These are phyloP conservation scores for Anser cygnoides DNA, from an alignment of 2,113 vertebrate species.

Conservation along the genomic window DNA sequence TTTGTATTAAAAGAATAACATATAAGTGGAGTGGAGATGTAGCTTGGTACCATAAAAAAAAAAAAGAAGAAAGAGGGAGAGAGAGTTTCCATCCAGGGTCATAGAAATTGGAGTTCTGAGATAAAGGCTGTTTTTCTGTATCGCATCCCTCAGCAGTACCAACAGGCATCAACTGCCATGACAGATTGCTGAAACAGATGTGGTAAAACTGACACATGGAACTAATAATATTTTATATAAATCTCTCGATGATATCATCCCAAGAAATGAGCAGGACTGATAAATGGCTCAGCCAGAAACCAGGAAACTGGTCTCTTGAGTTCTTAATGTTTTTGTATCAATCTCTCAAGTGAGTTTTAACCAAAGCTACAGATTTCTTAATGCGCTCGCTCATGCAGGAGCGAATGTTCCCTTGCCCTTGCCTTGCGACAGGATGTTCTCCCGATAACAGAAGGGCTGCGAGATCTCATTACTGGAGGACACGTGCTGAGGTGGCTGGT, in stretches of 20 bases:
- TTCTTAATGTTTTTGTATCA: slow-evolving; percentile 19
- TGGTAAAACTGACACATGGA: slow-evolving; percentile 37
- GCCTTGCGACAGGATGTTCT: background rate
- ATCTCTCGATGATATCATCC: slow-evolving; percentile 3
- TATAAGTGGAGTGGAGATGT: background rate
- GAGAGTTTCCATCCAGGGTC: background rate
- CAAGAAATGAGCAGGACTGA: slow-evolving; percentile 34
- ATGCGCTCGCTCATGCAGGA: background rate
- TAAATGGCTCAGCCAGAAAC: slow-evolving; percentile 33
- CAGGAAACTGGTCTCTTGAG: slow-evolving; percentile 35
- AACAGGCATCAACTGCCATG: background rate
- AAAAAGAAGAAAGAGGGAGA: background rate
- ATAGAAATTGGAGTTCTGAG: background rate
- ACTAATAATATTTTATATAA: slow-evolving; percentile 59
- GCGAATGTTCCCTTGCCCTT: background rate
- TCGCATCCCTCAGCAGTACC: background rate
- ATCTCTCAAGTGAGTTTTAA: slow-evolving; percentile 15
- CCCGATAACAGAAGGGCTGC: background rate
- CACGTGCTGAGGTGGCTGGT: background rate
- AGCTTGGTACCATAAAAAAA: background rate
- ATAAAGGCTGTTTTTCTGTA: background rate
- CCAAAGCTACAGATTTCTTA: background rate
- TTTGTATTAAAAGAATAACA: background rate
- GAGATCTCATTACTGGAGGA: background rate
- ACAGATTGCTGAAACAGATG: slow-evolving; percentile 58